Conservation (phyloP, 2,797 vertebrate genomes). For the Acrossocheilus fasciatus region DNA sequence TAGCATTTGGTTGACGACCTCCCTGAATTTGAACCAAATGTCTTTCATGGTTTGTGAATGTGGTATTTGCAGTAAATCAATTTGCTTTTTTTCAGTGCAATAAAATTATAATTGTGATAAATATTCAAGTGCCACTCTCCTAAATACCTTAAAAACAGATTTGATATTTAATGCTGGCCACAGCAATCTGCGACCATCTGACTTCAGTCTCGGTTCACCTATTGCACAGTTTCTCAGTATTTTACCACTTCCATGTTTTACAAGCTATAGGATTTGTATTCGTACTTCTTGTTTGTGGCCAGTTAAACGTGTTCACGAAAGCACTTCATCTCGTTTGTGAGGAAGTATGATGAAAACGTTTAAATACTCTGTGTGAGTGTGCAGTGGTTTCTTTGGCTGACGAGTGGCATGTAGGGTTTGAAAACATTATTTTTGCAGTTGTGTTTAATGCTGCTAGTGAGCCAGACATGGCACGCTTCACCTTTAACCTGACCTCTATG, state of each 20-base stretch:
- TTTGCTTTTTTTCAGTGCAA: neutral
- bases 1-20: neutral
- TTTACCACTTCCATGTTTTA: neutral
- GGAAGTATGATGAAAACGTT: neutral
- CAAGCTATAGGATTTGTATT: neutral
- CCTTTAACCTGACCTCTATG: no score
- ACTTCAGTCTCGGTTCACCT: no score
- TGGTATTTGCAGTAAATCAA: neutral
- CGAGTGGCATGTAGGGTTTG: no score
- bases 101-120: neutral
- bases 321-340: constrained; percentile 88
- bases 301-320: constrained; percentile 60
- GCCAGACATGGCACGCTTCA: neutral
- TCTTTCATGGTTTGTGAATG: neutral
- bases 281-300: neutral
- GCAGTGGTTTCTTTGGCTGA: neutral
- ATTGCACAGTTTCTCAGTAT: neutral
- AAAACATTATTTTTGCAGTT: no score
- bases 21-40: neutral
- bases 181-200: neutral
- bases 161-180: neutral
- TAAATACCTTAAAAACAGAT: neutral
- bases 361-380: neutral
- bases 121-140: neutral
- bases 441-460: neutral